phyloP scores from a whole-genome alignment of 2,113 vertebrate species.

The Australoheros scitulus region DNA sequence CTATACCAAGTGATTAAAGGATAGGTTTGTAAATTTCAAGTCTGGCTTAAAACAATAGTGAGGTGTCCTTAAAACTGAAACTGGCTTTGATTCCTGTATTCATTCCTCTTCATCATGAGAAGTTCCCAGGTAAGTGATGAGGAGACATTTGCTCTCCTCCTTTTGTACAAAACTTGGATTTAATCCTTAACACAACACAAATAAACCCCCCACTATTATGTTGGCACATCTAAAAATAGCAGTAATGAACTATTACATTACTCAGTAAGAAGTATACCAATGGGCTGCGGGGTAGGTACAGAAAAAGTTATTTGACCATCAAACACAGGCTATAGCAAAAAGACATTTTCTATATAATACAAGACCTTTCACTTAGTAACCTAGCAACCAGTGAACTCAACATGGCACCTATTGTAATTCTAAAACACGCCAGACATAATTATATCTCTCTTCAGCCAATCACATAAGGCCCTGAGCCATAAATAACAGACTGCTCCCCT shows the following conservation, averaged over 20 bases:
- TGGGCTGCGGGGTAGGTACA: not conserved
- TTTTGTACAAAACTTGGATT: not conserved
- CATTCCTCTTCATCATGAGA: not conserved
- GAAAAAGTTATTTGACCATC: constrained; percentile 12
- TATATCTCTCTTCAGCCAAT: constrained; percentile 76
- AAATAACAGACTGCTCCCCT: constrained; percentile 77
- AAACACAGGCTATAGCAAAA: constrained; percentile 18
- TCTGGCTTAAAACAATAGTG: not conserved
- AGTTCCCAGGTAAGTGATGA: not conserved
- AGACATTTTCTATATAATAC: not conserved
- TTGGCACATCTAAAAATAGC: not conserved
- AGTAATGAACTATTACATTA: not conserved
- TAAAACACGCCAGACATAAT: constrained; percentile 76
- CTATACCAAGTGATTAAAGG: not conserved
- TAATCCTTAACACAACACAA: not conserved
- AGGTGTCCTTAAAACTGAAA: not conserved
- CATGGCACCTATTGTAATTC: constrained; percentile 64
- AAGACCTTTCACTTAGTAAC: constrained; percentile 58
- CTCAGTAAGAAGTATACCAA: not conserved
- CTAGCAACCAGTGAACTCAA: constrained; percentile 75
- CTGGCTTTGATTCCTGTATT: not conserved
- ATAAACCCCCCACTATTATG: not conserved
- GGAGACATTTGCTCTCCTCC: not conserved
- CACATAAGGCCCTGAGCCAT: constrained; percentile 67
- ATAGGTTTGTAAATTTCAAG: not conserved